Base-by-base conservation (phyloP, 2,113 vertebrate species). In the Channa argus region DNA sequence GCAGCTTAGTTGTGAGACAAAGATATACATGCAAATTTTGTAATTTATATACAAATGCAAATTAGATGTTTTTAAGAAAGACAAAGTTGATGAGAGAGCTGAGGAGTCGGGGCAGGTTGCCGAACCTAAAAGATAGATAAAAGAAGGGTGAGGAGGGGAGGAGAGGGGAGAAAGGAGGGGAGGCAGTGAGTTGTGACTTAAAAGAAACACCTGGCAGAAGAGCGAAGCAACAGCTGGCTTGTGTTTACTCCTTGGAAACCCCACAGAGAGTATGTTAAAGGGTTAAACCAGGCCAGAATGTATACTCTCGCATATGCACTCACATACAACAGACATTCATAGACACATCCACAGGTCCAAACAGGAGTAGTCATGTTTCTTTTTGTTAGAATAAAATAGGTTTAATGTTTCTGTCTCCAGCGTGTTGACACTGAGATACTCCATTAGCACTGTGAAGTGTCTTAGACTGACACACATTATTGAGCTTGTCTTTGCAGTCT, bases 161-260 rank as follows among this genome's bases (percentile, higher is more conserved):
- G 63, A 59, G 34, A 54, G 67, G 50, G 10, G 12, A 36, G 45
- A 37, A 47, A 60, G 24, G 34, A 52, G 43, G 33, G 60, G 33
- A 66, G 55, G 15, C 39, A 72, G 49, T 50, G 8, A 49, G 53
- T 75, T 38, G 61, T 38, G 41, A 74, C 78, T 78, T 77, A 81
- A 79, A 78, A 66, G 52, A 90, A 72, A 89, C 86, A 91, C 83
- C 83, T 91, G 85, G 79, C 63, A 80, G 54, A 71, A 52, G 54
- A 87, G 89, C 86, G 71, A 90, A 61, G 84, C 68, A 12, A 71
- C 86, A 90, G 84, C 86, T 91, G 88, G 78, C 56, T 86, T 68
- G 83, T 77, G 68, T 91, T 88, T 86, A 70, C 63, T 74, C 63
- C 54, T 53, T 63, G 10, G 65, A 78, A 84, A 71, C 73, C n/a